phyloP scores from a whole-genome alignment of 2,888 invertebrate genomes.

The Drosophila tanythrix region DNA sequence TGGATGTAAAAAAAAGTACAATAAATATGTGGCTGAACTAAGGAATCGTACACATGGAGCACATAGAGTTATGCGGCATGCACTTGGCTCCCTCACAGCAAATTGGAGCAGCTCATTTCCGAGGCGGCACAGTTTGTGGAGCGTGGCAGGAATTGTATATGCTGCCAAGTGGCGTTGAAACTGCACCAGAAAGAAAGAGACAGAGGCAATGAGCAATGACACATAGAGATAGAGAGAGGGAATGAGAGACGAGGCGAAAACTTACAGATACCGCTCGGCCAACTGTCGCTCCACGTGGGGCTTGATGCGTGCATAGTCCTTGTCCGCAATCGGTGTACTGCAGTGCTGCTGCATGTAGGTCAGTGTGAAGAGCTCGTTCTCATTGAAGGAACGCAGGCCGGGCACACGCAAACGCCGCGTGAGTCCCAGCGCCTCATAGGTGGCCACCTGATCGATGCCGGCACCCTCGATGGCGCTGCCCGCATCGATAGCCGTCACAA shows the following conservation, averaged over 20 bases:
- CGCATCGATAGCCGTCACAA: constrained; percentile 80
- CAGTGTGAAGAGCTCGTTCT: constrained; percentile 83
- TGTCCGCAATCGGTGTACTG: constrained; percentile 82
- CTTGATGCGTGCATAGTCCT: constrained; percentile 83
- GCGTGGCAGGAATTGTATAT: constrained; percentile 83
- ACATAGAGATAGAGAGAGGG: not conserved
- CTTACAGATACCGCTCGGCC: constrained; percentile 83
- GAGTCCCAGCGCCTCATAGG: constrained; percentile 80
- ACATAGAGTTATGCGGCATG: constrained; percentile 22
- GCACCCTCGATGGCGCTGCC: constrained; percentile 81
- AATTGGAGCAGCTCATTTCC: constrained; percentile 78
- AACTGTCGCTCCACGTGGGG: constrained; percentile 83
- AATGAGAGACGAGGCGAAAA: constrained; percentile 15
- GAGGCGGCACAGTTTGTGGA: constrained; percentile 81
- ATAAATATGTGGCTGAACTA: constrained; percentile 67
- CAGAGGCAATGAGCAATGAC: not conserved
- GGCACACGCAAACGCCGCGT: constrained; percentile 80
- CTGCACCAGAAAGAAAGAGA: constrained; percentile 59
- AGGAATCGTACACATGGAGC: constrained; percentile 52
- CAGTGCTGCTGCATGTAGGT: constrained; percentile 84
- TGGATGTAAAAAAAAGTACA: constrained; percentile 60
- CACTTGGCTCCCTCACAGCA: constrained; percentile 66
- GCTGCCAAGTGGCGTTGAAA: constrained; percentile 84
- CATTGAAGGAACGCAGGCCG: constrained; percentile 82
- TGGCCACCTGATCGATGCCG: constrained; percentile 77